These are phyloP conservation scores for Orchesellides sinensis DNA, from an alignment of 2,888 invertebrate species.

Conservation along the genomic window DNA sequence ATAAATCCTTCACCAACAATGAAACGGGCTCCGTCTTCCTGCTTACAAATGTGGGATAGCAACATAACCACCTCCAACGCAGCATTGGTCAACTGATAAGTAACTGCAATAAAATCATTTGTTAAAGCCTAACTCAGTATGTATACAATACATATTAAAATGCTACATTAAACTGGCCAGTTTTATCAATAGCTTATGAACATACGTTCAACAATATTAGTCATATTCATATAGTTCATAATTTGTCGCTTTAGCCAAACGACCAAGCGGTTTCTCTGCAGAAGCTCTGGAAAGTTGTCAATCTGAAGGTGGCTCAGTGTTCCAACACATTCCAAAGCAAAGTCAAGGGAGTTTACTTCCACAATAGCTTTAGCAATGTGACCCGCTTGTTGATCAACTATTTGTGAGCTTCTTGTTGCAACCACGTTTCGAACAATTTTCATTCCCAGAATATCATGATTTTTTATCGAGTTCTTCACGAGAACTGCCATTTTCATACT, in stretches of 20 bases:
- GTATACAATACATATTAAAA: background rate
- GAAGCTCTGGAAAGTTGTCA: conserved; percentile 56
- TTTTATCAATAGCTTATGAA: too few species aligned
- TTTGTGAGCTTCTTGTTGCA: conserved; percentile 27
- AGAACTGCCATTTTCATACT: conserved; percentile 38
- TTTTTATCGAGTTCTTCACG: conserved; percentile 48
- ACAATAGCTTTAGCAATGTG: conserved; percentile 61
- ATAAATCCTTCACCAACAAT: conserved; percentile 61
- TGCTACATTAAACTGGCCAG: background rate
- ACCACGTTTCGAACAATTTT: conserved; percentile 63
- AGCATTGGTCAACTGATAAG: conserved; percentile 47
- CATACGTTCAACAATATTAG: conserved; percentile 48
- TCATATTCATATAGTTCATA: conserved; percentile 55
- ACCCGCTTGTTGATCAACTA: conserved; percentile 59
- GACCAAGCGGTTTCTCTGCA: conserved; percentile 55
- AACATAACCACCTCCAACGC: conserved; percentile 52
- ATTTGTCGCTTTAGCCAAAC: conserved; percentile 62
- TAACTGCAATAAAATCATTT: conserved; percentile 21
- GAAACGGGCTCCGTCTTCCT: conserved; percentile 53
- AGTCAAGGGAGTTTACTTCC: conserved; percentile 54
- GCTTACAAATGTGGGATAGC: conserved; percentile 43
- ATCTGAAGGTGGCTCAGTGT: conserved; percentile 32
- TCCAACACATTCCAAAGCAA: conserved; percentile 65
- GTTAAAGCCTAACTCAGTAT: background rate
- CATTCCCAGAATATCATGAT: conserved; percentile 62